These are phyloP conservation scores for Sipha maydis DNA, from an alignment of 2,888 invertebrate species.

Conservation along the genomic window DNA sequence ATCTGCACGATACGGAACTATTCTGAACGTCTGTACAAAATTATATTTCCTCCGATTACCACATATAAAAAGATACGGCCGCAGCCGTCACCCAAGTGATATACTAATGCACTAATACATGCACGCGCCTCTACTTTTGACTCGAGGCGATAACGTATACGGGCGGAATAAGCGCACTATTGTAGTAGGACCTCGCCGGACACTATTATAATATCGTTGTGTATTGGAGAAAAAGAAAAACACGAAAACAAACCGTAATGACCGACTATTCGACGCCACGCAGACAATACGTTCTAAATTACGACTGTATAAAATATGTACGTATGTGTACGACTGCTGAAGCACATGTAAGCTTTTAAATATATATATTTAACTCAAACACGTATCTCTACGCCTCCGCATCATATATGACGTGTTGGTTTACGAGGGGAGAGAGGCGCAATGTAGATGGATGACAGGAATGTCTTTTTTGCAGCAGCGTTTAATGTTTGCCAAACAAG, in stretches of 20 bases:
- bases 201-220: neutral
- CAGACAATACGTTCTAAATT: constrained; percentile 25
- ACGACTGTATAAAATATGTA: neutral
- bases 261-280: neutral
- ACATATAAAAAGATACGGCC: no score
- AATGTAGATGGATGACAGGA: no score
- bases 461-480: neutral
- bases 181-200: neutral
- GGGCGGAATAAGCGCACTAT: neutral
- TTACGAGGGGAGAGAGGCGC: no score
- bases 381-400: neutral
- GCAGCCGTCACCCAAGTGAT: neutral
- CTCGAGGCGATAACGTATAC: neutral
- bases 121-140: neutral
- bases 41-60: no score
- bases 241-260: constrained; percentile 15
- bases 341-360: neutral
- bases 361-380: neutral
- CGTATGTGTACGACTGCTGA: neutral
- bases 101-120: neutral
- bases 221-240: neutral
- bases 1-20: no score
- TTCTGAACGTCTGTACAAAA: no score
- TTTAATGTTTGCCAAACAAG: neutral
- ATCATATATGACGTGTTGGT: neutral